A percentile compares a stretch with the other conserved stretches of the same genome.
These are phyloP conservation scores for Thomomys bottae DNA, from an alignment of 2,113 vertebrate genomes.

Conservation along the genomic window DNA sequence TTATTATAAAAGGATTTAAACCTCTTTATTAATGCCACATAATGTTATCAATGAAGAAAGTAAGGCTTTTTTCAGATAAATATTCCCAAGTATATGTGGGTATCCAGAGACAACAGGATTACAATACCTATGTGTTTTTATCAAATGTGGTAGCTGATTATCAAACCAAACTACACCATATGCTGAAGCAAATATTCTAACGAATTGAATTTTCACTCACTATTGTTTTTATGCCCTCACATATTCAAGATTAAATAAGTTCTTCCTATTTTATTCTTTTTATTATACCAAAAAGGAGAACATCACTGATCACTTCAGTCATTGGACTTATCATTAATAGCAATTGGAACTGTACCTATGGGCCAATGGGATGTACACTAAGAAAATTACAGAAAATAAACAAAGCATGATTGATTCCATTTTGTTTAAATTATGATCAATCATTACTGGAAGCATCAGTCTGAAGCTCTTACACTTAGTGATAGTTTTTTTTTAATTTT, in stretches of 20 bases:
- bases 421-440: not conserved
- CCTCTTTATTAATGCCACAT: not conserved
- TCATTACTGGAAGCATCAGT: not conserved
- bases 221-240: not conserved
- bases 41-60: constrained; percentile 7
- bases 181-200: not conserved
- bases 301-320: not conserved
- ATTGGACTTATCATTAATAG: not conserved
- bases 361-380: not conserved
- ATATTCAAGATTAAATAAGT: not conserved
- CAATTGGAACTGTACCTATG: not conserved
- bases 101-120: not conserved
- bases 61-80: not conserved
- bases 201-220: not conserved
- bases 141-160: not conserved
- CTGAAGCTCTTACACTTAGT: not conserved
- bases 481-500: not conserved
- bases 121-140: not conserved
- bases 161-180: not conserved
- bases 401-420: not conserved
- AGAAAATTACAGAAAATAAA: not conserved
- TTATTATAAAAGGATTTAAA: not conserved
- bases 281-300: not conserved
- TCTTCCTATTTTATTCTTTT: not conserved
- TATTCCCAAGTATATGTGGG: not conserved